Percentiles rank a stretch among this genome's conserved stretches.
These are phyloP conservation scores for Pyrocephalus nanus DNA, from an alignment of 2,797 vertebrate genomes.

Conservation along the genomic window DNA sequence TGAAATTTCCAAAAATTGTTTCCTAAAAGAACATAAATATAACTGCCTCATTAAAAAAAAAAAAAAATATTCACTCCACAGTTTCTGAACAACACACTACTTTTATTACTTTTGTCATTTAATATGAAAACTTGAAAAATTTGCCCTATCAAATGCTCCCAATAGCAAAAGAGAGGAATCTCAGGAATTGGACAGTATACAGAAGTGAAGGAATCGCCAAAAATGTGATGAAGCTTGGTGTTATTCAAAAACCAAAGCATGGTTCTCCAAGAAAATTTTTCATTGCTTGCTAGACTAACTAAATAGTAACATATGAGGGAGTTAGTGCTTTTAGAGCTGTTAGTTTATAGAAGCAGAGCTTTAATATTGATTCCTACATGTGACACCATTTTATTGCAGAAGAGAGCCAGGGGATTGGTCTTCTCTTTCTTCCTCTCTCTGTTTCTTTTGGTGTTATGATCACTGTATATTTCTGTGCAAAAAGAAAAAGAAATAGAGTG, in stretches of 20 bases:
- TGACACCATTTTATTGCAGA: background rate
- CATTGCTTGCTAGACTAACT: background rate
- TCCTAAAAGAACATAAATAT: background rate
- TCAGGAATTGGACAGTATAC: background rate
- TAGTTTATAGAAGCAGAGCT: background rate
- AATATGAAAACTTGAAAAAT: background rate
- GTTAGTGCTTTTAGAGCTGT: background rate
- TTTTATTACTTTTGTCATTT: background rate
- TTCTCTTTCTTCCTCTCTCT: background rate
- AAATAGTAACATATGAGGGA: background rate
- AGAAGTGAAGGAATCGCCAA: background rate
- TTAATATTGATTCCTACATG: background rate
- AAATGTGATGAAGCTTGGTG: accelerated
- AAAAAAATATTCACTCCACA: accelerated
- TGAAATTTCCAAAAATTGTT: background rate
- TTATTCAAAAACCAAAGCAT: background rate
- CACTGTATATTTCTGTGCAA: background rate
- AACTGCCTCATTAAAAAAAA: background rate
- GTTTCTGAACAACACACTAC: background rate
- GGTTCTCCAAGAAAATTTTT: background rate
- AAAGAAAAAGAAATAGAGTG: background rate
- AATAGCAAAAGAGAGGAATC: background rate
- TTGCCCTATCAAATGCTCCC: background rate
- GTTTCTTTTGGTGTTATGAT: background rate
- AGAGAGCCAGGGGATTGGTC: accelerated